Conservation (phyloP, 1,140 invertebrate species). For the Ylistrum balloti region DNA sequence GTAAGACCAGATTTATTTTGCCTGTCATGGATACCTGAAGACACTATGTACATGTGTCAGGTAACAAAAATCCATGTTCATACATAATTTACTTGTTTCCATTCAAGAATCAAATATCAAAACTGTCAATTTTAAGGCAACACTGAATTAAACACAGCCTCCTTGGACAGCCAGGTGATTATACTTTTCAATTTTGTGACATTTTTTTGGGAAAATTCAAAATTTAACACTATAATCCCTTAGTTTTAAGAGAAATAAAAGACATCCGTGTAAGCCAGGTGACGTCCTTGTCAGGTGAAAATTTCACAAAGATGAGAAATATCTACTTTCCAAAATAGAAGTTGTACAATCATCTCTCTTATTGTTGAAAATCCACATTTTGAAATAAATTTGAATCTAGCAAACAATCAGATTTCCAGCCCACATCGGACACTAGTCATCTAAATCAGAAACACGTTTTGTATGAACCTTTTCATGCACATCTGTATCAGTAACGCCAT, state of each 20-base stretch:
- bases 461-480: neutral
- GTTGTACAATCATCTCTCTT: slow-evolving; percentile 13
- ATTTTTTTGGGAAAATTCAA: neutral
- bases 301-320: slow-evolving; percentile 17
- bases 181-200: neutral
- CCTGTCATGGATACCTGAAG: neutral
- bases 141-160: neutral
- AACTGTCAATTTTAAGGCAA: slow-evolving; percentile 19
- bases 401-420: slow-evolving; percentile 2
- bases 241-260: neutral
- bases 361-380: slow-evolving; percentile 2
- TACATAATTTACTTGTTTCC: slow-evolving; percentile 29
- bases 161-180: slow-evolving; percentile 5
- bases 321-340: neutral
- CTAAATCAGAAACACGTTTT: slow-evolving; percentile 5
- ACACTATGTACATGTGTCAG: neutral
- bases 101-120: slow-evolving; percentile 40
- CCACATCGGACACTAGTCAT: neutral
- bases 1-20: neutral
- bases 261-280: neutral
- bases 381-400: slow-evolving; percentile 36
- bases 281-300: neutral
- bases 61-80: neutral
- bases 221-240: neutral
- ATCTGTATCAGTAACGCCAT: neutral